These are phyloP conservation scores for Acridotheres tristis DNA, from an alignment of 2,797 vertebrate genomes.

Conservation along the genomic window DNA sequence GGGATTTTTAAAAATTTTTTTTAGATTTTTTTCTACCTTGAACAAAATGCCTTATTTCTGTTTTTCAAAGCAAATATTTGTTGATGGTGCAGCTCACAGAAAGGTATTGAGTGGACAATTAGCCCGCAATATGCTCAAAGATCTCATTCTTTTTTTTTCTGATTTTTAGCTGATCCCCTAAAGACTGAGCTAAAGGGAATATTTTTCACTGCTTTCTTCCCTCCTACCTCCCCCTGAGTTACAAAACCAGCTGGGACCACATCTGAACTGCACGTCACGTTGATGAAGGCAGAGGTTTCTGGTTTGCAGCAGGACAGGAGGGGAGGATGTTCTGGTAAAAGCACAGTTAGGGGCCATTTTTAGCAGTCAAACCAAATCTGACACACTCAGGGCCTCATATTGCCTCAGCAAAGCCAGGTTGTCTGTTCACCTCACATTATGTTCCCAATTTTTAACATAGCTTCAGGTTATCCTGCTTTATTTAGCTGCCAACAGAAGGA, in stretches of 20 bases:
- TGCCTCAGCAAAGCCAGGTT: slow-evolving; percentile 66
- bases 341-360: slow-evolving; percentile 61
- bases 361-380: slow-evolving; percentile 55
- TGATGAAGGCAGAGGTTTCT: background rate
- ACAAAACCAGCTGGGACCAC: background rate
- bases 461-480: slow-evolving; percentile 61
- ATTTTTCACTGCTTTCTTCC: background rate
- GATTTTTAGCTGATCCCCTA: background rate
- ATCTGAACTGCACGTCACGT: background rate
- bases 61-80: background rate
- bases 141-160: background rate
- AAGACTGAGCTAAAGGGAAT: background rate
- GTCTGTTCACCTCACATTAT: slow-evolving; percentile 67
- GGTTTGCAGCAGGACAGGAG: background rate
- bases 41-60: background rate
- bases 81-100: background rate
- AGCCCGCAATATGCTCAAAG: background rate
- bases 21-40: background rate
- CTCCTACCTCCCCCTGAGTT: background rate
- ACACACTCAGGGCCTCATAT: slow-evolving; percentile 1
- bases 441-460: slow-evolving; percentile 29
- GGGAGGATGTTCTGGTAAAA: slow-evolving; percentile 49
- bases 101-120: background rate
- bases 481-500: slow-evolving; percentile 67
- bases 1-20: background rate